phyloP scores from a whole-genome alignment of 2,888 invertebrate species.

The Suillia variegata region DNA sequence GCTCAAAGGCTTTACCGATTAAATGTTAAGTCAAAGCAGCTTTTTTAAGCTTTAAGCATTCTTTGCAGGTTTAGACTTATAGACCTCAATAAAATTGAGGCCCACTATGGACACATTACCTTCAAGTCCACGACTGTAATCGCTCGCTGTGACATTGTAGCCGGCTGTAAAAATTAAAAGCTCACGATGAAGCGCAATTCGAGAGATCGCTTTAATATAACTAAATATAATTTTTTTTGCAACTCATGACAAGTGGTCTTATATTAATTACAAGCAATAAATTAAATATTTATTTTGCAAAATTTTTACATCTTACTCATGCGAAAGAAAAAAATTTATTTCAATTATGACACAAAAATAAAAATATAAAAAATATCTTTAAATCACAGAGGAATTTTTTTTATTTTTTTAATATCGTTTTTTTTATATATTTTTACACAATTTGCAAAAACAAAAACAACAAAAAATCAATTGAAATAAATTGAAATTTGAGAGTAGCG shows the following conservation, averaged over 20 bases:
- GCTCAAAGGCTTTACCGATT: too few species aligned
- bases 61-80: too few species aligned
- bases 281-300: constrained; percentile 2
- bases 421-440: not conserved
- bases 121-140: too few species aligned
- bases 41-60: too few species aligned
- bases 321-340: not conserved
- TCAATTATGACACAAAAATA: not conserved
- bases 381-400: not conserved
- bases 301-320: not conserved
- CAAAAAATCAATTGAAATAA: constrained; percentile 6
- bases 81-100: too few species aligned
- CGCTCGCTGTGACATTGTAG: too few species aligned
- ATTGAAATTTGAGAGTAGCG: constrained; percentile 5
- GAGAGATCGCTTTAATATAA: too few species aligned
- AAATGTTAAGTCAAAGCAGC: too few species aligned
- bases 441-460: not conserved
- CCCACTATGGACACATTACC: not conserved
- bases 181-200: too few species aligned
- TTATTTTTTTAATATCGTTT: not conserved
- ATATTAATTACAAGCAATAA: not conserved
- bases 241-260: constrained; percentile 3
- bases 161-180: too few species aligned
- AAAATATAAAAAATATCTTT: too few species aligned
- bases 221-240: not conserved